Conservation (phyloP, 2,113 vertebrate genomes). For the Nannospalax galili region DNA sequence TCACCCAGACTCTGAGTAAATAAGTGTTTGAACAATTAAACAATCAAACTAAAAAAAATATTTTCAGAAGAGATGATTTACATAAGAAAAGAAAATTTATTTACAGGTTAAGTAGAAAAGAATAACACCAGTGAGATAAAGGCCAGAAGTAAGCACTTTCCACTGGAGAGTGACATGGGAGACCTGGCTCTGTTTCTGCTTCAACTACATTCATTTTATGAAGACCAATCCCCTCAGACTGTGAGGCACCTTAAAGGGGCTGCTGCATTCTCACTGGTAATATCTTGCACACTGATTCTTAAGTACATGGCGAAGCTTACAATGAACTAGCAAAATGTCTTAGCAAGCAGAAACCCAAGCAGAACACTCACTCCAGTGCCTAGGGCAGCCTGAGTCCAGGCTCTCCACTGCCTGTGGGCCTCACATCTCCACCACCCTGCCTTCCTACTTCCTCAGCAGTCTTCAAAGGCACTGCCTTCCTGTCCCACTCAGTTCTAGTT, state of each 20-base stretch:
- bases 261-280: neutral
- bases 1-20: neutral
- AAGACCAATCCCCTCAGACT: neutral
- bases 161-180: neutral
- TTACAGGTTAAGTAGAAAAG: neutral
- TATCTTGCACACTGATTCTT: neutral
- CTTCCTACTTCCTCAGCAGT: neutral
- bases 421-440: too few relatives aligned
- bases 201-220: neutral
- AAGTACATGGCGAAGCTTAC: neutral
- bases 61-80: neutral
- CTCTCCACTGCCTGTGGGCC: fast-evolving
- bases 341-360: neutral
- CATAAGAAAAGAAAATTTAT: neutral
- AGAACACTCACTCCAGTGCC: neutral
- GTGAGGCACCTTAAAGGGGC: fast-evolving
- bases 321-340: neutral
- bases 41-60: neutral
- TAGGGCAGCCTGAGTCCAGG: too few relatives aligned
- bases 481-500: neutral
- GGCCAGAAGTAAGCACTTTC: neutral
- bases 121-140: neutral
- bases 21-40: neutral
- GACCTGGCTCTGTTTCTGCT: too few relatives aligned
- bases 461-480: neutral